These are phyloP conservation scores for Meghimatium bilineatum DNA, from an alignment of 2,888 invertebrate species.

Conservation along the genomic window DNA sequence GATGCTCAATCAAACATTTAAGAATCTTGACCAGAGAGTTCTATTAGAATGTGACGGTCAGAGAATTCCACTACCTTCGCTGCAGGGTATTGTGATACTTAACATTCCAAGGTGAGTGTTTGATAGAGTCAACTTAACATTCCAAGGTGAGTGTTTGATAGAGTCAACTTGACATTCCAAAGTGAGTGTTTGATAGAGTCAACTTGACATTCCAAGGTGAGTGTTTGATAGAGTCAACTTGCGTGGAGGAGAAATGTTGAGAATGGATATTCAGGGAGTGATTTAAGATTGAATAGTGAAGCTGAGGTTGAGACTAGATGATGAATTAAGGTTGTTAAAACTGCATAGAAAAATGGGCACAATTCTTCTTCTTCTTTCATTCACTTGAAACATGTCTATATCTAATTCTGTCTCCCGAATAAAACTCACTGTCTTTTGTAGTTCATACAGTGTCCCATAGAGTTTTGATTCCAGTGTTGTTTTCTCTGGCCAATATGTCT, in stretches of 20 bases:
- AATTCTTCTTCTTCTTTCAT: too few species aligned
- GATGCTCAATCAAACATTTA: constrained; percentile 89
- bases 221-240: too few species aligned
- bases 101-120: constrained; percentile 89
- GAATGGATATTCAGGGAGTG: not conserved
- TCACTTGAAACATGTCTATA: too few species aligned
- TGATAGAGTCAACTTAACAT: constrained; percentile 95
- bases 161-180: constrained; percentile 95
- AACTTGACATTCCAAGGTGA: constrained; percentile 93
- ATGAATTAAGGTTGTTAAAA: not conserved
- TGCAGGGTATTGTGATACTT: constrained; percentile 96
- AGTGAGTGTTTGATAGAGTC: constrained; percentile 81
- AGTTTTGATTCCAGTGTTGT: too few species aligned
- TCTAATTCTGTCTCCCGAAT: too few species aligned
- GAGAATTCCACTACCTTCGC: constrained; percentile 93
- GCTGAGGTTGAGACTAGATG: too few species aligned
- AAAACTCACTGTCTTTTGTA: too few species aligned
- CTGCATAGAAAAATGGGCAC: too few species aligned
- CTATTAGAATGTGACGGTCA: constrained; percentile 97
- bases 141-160: constrained; percentile 83
- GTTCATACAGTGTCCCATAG: too few species aligned
- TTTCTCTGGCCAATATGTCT: too few species aligned
- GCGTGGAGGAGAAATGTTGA: not conserved
- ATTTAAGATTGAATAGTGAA: too few species aligned
- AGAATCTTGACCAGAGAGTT: constrained; percentile 95